Percentiles rank a stretch among this genome's conserved stretches.
These are phyloP conservation scores for Hafferia zeledoni DNA, from an alignment of 2,797 vertebrate genomes.

Conservation along the genomic window DNA sequence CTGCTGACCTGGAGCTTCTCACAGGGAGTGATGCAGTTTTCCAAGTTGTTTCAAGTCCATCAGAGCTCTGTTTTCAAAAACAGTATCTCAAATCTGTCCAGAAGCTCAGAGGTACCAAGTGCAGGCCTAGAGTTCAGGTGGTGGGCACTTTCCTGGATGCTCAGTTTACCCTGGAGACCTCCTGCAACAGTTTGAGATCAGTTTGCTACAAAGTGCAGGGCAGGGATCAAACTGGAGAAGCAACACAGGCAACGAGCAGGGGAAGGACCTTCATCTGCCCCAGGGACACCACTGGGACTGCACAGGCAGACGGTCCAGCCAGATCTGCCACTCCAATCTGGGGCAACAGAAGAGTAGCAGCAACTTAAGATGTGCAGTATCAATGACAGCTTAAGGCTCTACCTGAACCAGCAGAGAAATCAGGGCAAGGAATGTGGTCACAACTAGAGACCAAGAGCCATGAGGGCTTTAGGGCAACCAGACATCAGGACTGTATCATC, in stretches of 20 bases:
- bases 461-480: neutral
- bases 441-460: neutral
- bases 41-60: neutral
- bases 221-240: neutral
- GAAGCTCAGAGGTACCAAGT: neutral
- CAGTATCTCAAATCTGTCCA: neutral
- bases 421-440: neutral
- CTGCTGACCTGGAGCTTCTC: neutral
- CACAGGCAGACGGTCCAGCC: neutral
- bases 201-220: neutral
- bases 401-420: neutral
- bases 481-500: neutral
- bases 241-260: neutral
- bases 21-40: neutral
- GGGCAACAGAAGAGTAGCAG: neutral
- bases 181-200: slow-evolving; percentile 4
- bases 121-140: neutral
- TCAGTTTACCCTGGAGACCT: neutral
- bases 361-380: neutral
- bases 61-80: slow-evolving; percentile 11
- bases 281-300: neutral
- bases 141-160: neutral
- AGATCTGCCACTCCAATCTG: neutral
- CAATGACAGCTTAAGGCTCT: neutral
- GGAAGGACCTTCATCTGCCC: neutral